Percentiles rank a stretch among this genome's conserved stretches.
These are phyloP conservation scores for Athalia circularis DNA, from an alignment of 2,888 invertebrate genomes.

Conservation along the genomic window DNA sequence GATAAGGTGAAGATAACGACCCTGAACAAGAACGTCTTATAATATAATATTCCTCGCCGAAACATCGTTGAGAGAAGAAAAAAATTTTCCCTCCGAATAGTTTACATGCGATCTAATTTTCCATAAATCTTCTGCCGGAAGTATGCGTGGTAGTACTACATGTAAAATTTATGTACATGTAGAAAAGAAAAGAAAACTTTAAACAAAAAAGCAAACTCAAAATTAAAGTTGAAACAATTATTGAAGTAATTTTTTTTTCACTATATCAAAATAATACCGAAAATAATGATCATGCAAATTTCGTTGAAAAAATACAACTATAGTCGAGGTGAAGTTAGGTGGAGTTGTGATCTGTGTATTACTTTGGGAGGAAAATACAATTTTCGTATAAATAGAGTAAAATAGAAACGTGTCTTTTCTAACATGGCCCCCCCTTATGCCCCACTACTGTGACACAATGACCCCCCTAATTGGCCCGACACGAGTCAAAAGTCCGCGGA, in stretches of 20 bases:
- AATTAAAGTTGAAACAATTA: too few species aligned
- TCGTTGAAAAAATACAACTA: too few species aligned
- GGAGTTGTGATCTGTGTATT: too few species aligned
- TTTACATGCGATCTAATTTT: too few species aligned
- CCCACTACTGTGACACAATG: constrained; percentile 61
- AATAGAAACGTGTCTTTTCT: background rate
- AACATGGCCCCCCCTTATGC: background rate
- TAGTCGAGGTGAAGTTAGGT: too few species aligned
- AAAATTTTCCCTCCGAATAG: too few species aligned
- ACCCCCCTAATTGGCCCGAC: constrained; percentile 68
- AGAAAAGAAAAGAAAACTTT: background rate
- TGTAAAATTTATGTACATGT: too few species aligned
- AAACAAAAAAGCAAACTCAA: background rate
- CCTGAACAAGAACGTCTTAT: constrained; percentile 28
- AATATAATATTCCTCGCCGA: background rate
- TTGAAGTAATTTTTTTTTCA: too few species aligned
- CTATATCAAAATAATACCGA: background rate
- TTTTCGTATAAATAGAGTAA: background rate
- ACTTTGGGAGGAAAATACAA: background rate
- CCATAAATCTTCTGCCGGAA: too few species aligned
- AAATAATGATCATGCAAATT: too few species aligned
- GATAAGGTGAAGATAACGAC: constrained; percentile 45
- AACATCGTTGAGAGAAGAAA: too few species aligned
- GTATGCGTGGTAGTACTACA: too few species aligned
- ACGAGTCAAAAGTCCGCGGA: constrained; percentile 50